Conservation (phyloP, 2,888 invertebrate species). For the Hypomecis atomaria region DNA sequence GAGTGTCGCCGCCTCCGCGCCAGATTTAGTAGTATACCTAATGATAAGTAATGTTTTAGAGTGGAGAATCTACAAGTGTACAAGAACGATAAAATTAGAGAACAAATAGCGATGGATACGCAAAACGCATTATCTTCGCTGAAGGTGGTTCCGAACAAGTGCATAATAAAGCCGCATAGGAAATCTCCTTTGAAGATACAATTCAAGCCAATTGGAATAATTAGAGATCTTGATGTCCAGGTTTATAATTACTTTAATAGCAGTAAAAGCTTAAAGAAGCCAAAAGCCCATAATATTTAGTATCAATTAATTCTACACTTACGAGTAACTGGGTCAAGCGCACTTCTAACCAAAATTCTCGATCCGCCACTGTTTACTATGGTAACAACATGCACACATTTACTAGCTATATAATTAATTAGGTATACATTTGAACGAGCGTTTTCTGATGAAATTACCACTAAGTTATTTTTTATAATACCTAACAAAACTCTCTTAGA, state of each 20-base stretch:
- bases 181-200: conserved; percentile 74
- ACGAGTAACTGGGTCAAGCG: too few species aligned
- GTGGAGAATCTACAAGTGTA: conserved; percentile 68
- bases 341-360: too few species aligned
- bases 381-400: too few species aligned
- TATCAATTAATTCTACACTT: neutral
- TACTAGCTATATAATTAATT: too few species aligned
- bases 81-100: conserved; percentile 64
- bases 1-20: conserved; percentile 1
- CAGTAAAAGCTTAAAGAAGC: too few species aligned
- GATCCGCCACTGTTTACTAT: too few species aligned
- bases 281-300: neutral
- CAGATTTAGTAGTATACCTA: conserved; percentile 5
- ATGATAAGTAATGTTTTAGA: conserved; percentile 47
- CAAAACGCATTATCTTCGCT: conserved; percentile 71
- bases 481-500: too few species aligned
- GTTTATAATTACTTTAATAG: conserved; percentile 45
- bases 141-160: conserved; percentile 71
- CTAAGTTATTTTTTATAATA: too few species aligned
- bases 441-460: too few species aligned
- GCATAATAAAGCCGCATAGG: conserved; percentile 64
- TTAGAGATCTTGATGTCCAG: conserved; percentile 72
- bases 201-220: conserved; percentile 76
- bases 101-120: conserved; percentile 70
- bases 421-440: too few species aligned